phyloP scores from a whole-genome alignment of 2,888 invertebrate species.

The Drosophila macrospina region DNA sequence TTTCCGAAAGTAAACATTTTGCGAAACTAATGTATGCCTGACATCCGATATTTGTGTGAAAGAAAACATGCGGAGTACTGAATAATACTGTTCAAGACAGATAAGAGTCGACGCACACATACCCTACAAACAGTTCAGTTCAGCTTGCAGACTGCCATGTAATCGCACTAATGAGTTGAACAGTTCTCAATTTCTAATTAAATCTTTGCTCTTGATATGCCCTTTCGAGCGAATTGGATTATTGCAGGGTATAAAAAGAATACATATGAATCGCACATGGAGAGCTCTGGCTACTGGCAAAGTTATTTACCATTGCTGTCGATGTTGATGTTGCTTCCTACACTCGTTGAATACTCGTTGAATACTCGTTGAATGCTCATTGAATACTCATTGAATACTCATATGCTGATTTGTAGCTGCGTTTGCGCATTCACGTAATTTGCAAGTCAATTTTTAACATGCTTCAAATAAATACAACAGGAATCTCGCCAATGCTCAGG shows the following conservation, averaged over 20 bases:
- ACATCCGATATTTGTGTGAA: slow-evolving; percentile 4
- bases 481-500: slow-evolving; percentile 1
- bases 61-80: background rate
- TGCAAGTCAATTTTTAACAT: slow-evolving; percentile 46
- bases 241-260: background rate
- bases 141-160: too few species aligned
- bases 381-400: slow-evolving; percentile 37
- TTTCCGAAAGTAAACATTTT: background rate
- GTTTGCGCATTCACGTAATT: slow-evolving; percentile 49
- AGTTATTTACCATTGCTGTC: slow-evolving; percentile 3
- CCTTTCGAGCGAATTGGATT: background rate
- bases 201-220: background rate
- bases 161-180: too few species aligned
- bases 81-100: background rate
- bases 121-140: too few species aligned
- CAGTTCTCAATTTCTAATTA: background rate
- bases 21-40: background rate
- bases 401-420: slow-evolving; percentile 51
- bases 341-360: slow-evolving; percentile 10
- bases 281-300: background rate
- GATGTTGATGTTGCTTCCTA: background rate
- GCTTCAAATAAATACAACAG: slow-evolving; percentile 20
- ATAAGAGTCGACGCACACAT: background rate
- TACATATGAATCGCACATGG: background rate
- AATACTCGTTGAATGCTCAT: slow-evolving; percentile 52